Evolutionary conservation across 2,888 invertebrate genomes (phyloP), one percentile per base, ranked within the genome.

Genomic region (Cheilosia pagana): DNA sequence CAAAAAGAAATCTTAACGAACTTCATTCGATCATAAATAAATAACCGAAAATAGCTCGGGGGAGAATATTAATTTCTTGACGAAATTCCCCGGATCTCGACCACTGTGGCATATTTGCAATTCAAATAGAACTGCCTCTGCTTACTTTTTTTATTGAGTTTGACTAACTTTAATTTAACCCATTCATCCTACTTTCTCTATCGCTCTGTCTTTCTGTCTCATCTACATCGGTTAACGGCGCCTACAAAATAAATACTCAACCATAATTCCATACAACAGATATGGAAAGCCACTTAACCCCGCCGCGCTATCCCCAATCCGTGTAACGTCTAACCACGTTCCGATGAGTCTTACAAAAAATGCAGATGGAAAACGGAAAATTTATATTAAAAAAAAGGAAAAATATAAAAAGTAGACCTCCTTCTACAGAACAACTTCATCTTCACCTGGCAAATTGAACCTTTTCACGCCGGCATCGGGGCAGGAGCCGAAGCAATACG

Each of bases 391-490:
- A 57, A 60, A 72, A 57, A 48, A 31, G 23, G 16, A 8, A 14
- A 28, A 35, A 45, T 52, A n/a, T 21, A 14, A 19, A 60, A 43
- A 28, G 39, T 19, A 23, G 41, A 43, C 16, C 41, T 59, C 62
- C 55, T 62, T 57, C 28, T 41, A 16, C 16, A 8, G 53, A 41
- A 68, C 45, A 68, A 81, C 48, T 81, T 74, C 60, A 67, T 62
- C 57, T 81, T 63, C 68, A 67, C 52, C 57, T 81, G 68, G 68
- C 39, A 70, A 41, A 82, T 62, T 77, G 55, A 72, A 72, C 77
- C 65, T 77, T 77, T 77, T 77, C 53, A 67, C 72, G 57, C 65
- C 25, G 14, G 10, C 0, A 25, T 12, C 7, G n/a, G n/a, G 14
- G 31, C 16, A 28, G 23, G 16, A 4, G 23, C 23, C 23, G 12